Conservation (phyloP, 2,113 vertebrate genomes). For the Pungitius pungitius region DNA sequence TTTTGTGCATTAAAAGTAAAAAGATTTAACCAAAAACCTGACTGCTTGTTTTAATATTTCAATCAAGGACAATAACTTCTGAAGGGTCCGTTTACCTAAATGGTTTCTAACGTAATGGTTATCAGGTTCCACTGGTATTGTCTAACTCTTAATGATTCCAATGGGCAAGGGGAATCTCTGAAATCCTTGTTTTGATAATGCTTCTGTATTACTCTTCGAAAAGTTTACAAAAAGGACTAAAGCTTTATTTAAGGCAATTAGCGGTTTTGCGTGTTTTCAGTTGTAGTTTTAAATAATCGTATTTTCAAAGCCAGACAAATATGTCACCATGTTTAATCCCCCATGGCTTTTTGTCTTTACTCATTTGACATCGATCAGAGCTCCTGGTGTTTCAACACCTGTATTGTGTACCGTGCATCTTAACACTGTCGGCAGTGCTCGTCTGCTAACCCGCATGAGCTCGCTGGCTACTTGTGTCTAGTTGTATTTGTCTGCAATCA, state of each 20-base stretch:
- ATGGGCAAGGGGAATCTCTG: too few relatives aligned
- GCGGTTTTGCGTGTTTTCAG: too few relatives aligned
- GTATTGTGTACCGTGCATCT: not conserved
- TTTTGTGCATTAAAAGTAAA: conserved; percentile 24
- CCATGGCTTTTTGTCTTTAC: not conserved
- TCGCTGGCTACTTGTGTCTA: not conserved
- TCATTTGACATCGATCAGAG: not conserved
- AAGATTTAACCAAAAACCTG: not conserved
- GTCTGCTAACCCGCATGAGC: not conserved
- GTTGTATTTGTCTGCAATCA: too few relatives aligned
- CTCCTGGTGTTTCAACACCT: not conserved
- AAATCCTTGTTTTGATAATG: not conserved
- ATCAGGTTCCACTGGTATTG: not conserved
- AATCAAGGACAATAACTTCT: not conserved
- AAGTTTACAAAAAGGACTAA: not conserved
- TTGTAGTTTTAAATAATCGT: too few relatives aligned
- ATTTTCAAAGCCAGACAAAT: conserved; percentile 11
- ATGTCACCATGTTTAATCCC: not conserved
- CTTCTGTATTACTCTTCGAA: not conserved
- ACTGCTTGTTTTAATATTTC: not conserved
- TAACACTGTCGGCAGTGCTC: not conserved
- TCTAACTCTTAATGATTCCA: too few relatives aligned
- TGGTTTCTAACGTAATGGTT: not conserved
- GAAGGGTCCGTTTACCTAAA: not conserved
- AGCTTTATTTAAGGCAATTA: too few relatives aligned